Evolutionary conservation across 2,113 vertebrate genomes (phyloP), one percentile per base, ranked within the genome.

Genomic region (Mirounga angustirostris): DNA sequence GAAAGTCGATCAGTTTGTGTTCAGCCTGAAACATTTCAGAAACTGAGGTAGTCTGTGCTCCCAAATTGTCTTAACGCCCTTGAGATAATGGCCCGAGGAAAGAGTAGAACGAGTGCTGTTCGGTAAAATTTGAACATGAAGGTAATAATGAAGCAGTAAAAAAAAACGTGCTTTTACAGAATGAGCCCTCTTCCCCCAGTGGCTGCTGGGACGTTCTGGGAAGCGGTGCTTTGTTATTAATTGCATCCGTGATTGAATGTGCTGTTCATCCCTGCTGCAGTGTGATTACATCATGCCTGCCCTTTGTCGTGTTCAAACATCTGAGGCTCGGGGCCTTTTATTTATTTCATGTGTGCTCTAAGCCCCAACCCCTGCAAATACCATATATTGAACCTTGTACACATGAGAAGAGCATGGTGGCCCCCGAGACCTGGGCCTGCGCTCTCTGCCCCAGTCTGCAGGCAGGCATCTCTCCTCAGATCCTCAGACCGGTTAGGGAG

Each of bases 361-460:
- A n/a, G 50, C 3, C 56, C 36, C n/a, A 83, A 16, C 40, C 10
- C 54, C 30, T 22, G 28, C 33, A 43, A 3, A 50, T 22, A 13
- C 4, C 9, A 2, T 50, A 1, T 56, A 5, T 33, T 50, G 61
- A n/a, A n/a, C 18, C 43, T 26, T n/a, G 28, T 21, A 7, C 30
- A 7, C 26, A 4, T 9, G 50, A 67, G 43, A 50, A 40, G 7
- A 63, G 40, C 4, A 0, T 0, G 2, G 56, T 8, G 56, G 36
- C 43, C 14, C 4, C 16, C 10, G 3, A 4, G 13, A 22, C n/a
- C 54, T 11, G 5, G 36, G 36, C 63, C 71, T 36, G 0, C 56
- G 16, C 33, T 59, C 19, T 3, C 61, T 4, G 0, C 63, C 16
- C 6, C 14, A 2, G 1, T 7, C 63, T 78, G 1, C 22, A 7